Evolutionary conservation across 2,113 vertebrate genomes (phyloP).

Genomic region (Gnathonemus longibarbis): DNA sequence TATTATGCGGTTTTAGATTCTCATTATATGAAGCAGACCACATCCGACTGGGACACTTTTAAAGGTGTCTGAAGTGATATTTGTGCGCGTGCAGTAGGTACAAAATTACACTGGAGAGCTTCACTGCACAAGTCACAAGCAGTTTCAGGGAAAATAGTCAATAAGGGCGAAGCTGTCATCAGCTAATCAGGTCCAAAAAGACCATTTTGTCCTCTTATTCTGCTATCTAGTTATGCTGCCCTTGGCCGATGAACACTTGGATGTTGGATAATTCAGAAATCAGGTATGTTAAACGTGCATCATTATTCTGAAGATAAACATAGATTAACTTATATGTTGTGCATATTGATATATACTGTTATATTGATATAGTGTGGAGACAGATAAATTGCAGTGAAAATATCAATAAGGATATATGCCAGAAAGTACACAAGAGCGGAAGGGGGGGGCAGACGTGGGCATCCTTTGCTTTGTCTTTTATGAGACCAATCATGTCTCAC

Average conservation of each 20-base stretch:
- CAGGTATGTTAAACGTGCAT: background rate
- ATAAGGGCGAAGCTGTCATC: background rate
- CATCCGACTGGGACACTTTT: background rate
- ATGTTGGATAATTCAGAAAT: background rate
- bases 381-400: background rate
- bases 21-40: background rate
- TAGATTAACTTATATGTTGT: background rate
- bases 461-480: background rate
- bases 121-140: background rate
- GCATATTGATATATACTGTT: background rate
- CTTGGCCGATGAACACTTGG: background rate
- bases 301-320: background rate
- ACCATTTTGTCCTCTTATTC: background rate
- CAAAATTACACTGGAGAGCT: background rate
- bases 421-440: background rate
- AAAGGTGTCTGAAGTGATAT: background rate
- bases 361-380: background rate
- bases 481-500: background rate
- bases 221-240: background rate
- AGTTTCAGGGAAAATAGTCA: background rate
- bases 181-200: background rate
- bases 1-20: background rate
- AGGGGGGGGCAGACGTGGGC: background rate
- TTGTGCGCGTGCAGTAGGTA: background rate
- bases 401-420: background rate